Conservation (phyloP, 2,888 invertebrate species). For the Heterodera filipjevi region DNA sequence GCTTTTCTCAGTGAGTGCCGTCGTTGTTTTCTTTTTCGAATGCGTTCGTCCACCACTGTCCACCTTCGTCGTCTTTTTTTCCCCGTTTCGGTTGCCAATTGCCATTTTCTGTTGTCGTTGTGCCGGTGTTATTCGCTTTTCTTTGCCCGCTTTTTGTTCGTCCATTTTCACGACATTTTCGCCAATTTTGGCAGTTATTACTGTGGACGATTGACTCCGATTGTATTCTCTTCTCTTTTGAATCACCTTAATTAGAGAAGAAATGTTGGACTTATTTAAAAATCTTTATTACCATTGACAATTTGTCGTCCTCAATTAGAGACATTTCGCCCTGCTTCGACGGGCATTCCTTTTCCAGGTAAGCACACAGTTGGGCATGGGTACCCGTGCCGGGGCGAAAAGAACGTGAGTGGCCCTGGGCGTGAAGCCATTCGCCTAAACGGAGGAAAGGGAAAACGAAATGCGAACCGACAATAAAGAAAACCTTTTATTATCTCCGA, state of each 20-base stretch:
- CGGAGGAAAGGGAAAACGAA: not conserved
- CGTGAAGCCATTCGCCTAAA: slow-evolving; percentile 38
- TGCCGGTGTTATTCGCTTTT: not conserved
- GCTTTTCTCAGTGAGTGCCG: not conserved
- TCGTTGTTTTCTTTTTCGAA: not conserved
- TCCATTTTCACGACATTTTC: not conserved
- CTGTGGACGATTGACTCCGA: slow-evolving; percentile 12
- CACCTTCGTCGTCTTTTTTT: not conserved
- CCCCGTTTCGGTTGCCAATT: not conserved
- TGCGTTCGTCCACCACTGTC: not conserved
- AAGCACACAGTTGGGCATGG: slow-evolving; percentile 31
- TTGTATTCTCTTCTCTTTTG: slow-evolving; percentile 31
- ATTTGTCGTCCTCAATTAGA: not conserved
- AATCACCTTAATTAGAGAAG: slow-evolving; percentile 3
- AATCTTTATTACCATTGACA: not conserved
- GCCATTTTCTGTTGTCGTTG: not conserved
- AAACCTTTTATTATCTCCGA: slow-evolving; percentile 35
- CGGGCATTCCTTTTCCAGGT: slow-evolving; percentile 29
- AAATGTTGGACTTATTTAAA: not conserved
- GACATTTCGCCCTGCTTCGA: slow-evolving; percentile 10
- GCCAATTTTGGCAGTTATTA: not conserved
- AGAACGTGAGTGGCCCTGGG: slow-evolving; percentile 25
- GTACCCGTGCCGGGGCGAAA: slow-evolving; percentile 33
- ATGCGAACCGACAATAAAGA: not conserved
- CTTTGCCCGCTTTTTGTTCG: not conserved